Base-by-base conservation (phyloP, 2,888 invertebrate genomes). In the Artemia sinica region DNA sequence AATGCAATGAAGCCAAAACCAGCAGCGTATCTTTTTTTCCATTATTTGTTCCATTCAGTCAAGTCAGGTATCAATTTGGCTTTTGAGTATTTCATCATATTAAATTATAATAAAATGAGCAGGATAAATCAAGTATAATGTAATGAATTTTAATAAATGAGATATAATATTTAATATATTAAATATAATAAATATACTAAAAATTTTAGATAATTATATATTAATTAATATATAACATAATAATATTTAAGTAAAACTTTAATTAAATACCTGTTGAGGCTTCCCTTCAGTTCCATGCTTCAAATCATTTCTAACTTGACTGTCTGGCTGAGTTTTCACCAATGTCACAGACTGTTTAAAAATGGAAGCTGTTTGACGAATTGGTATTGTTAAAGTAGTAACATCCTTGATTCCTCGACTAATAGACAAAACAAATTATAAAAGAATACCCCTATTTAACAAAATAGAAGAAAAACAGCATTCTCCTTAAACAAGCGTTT, bases 311-410 rank as follows among this genome's bases (percentile, higher is more conserved):
- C 91, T 91, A 13, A 91, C 89, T 80, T 89, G 88, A 75, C 91
- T 89, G 76, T 92, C 90, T 77, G 76, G 89, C 71, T 80, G 91
- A 49, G 89, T 92, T 77, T 91, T 89, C 75, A 92, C 86, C 8
- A 97, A 89, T 1, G 96, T 97, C 0, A 98, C 96, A 0, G 97
- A 96, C 77, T 98, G 97, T 77, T 97, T 97, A 78, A 97, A 97
- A 76, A 98, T 96, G 4, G 95, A 95, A 0, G 96, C 94, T 0
- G 96, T 97, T 80, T 97, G 96, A 66, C 96, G 84, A 71, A 96
- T 95, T 2, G 97, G 97, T 67, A 95, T 89, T 68, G 93, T 89
- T 72, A 96, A 78, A 12, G 91, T 90, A 11, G 91, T 86, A 79
- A 96, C 96, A 72, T 87, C 89, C 71, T 91, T 83, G 12, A 88